Evolutionary conservation across 2,113 vertebrate species (phyloP), one percentile per base, ranked within the genome.

Genomic region (Addax nasomaculatus): DNA sequence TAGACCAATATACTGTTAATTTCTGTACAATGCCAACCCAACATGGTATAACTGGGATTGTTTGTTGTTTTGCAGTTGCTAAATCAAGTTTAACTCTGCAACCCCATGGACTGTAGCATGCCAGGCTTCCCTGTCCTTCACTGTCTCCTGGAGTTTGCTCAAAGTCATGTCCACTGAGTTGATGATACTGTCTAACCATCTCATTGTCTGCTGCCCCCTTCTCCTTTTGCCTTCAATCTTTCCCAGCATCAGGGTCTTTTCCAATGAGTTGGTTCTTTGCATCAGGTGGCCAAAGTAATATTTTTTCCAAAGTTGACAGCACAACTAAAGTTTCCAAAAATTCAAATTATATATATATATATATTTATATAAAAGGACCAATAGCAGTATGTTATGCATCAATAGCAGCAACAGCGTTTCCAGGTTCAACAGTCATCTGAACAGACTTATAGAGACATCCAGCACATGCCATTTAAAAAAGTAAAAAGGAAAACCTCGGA

Each of bases 1-100:
- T 99, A 99, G 99, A 99, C 98, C 98, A 99, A 99, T 99, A 99
- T 99, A 99, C 99, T 99, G 98, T 99, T 99, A 99, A 99, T 99
- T 98, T 99, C 99, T 99, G 99, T 99, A 99, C 99, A 99, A 98
- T 99, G 99, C 99, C 99, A 99, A 99, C 98, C 98, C 98, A 97
- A 98, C 97, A 99, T 98, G 94, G 98, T 98, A 99, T 98, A 99
- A 98, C 98, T 98, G 98, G 98, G 98, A 99, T 98, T 97, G 1
- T 21, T 76, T 76, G 39, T 76, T 27, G 23, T 76, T 76, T 6
- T 43, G 43, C 23, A 76, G 39, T 76, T 76, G 70, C 23, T 76
- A 76, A 76, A 39, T 76, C 21, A 43, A 14, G 23, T 76, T 73
- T 43, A 23, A 43, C 70, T 76, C 70, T 76, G 39, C 0, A 6